Evolutionary conservation across 2,797 vertebrate species (phyloP), one percentile per base, ranked within the genome.

Genomic region (Heteromormyrus szaboi): DNA sequence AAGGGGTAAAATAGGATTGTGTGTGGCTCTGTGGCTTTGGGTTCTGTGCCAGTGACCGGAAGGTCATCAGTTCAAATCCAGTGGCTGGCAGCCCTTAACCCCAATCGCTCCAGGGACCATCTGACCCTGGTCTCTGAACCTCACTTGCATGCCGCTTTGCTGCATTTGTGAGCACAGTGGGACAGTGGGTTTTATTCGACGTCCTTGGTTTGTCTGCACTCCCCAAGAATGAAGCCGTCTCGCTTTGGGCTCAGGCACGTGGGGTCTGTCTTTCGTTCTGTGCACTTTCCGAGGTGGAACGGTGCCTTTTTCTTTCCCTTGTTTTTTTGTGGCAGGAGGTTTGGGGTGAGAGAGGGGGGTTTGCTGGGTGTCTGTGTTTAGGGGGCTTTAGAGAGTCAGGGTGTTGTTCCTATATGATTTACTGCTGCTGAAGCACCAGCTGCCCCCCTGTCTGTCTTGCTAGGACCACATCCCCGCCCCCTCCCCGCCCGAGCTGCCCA

Each of bases 341-440:
- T 84, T 88, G 86, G 89, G 87, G 79, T 41, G 81, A 4, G 76
- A 91, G 29, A 50, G 65, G 50, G 59, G 22, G 51, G 91, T 91
- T 91, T 89, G 87, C 91, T 76, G 76, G 89, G 87, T 90, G 90
- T 92, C 89, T 89, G 87, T 90, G 84, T 88, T 62, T 88, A 89
- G 84, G 90, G 89, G 88, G 89, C 87, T 90, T 68, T 91, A 91
- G 72, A 92, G 92, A 90, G 90, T 89, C 97, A 97, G 97, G 97
- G 96, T 96, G 97, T 97, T 97, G 95, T 95, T 96, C 97, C 96
- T 97, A 96, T 97, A 97, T 99, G 97, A 99, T 99, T 99, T 99
- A 98, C 97, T 97, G 97, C 97, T 95, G 94, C 97, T 96, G 97
- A 98, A 99, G 98, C 97, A 99, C 98, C 98, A 99, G 98, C 98